Percentiles rank a stretch among this genome's conserved stretches.
Conservation (phyloP, 2,888 invertebrate species). For the Pecten maximus region DNA sequence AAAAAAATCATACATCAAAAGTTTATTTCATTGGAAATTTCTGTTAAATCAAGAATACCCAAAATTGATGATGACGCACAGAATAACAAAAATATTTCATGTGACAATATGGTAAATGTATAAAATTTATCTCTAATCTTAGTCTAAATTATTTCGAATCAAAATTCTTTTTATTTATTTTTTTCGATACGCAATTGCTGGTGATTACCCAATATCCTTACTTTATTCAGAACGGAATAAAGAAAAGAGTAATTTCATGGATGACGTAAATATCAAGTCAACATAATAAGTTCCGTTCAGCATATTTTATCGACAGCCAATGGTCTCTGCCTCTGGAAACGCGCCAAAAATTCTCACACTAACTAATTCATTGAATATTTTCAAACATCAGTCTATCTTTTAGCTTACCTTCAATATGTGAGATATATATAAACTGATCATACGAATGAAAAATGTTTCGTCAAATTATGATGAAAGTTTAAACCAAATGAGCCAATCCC, state of each 20-base stretch:
- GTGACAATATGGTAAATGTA: too few species aligned
- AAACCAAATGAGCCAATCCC: conserved; percentile 34
- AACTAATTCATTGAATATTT: background rate
- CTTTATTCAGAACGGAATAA: too few species aligned
- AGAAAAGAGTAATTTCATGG: background rate
- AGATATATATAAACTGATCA: background rate
- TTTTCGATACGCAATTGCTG: too few species aligned
- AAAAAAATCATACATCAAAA: too few species aligned
- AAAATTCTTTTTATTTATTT: too few species aligned
- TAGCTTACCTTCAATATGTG: background rate
- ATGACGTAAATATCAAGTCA: conserved; percentile 33
- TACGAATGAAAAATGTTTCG: background rate
- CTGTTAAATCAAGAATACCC: too few species aligned
- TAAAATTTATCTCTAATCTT: too few species aligned
- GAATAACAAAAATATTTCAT: too few species aligned
- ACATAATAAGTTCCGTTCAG: conserved; percentile 31
- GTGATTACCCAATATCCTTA: too few species aligned
- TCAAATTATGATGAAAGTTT: background rate
- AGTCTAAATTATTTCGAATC: too few species aligned
- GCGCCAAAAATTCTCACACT: background rate
- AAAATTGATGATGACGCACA: too few species aligned
- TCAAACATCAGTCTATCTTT: background rate
- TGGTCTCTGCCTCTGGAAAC: background rate
- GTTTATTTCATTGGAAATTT: too few species aligned
- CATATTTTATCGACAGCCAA: conserved; percentile 29